A percentile compares a stretch with the other conserved stretches of the same genome.
Evolutionary conservation across 2,797 vertebrate species (phyloP).

Genomic region (Ciconia nigra): DNA sequence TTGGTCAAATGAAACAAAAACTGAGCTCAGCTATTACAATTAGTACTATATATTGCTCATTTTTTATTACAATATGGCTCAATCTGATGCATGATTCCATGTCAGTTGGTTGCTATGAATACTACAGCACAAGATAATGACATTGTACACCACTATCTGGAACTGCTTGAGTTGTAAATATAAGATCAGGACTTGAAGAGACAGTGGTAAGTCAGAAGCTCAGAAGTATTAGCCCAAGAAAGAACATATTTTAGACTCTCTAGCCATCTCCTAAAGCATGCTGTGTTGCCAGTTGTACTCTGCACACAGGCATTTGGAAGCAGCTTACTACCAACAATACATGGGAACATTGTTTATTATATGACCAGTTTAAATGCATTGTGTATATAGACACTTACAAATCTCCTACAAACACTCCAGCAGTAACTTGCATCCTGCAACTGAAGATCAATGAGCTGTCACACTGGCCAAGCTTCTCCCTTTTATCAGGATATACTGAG

Average conservation of each 20-base stretch:
- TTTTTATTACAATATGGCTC: neutral
- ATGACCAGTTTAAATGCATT: neutral
- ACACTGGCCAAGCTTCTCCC: neutral
- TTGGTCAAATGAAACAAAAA: neutral
- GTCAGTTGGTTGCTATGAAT: neutral
- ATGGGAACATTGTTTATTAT: neutral
- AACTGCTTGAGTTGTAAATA: neutral
- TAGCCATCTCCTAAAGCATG: neutral
- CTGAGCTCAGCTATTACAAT: neutral
- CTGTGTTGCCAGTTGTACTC: neutral
- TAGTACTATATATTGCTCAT: neutral
- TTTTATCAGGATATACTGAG: neutral
- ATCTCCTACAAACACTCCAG: neutral
- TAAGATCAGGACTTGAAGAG: neutral
- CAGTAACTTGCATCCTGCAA: neutral
- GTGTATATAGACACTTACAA: neutral
- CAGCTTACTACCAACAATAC: neutral
- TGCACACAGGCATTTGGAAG: neutral
- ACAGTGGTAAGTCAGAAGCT: neutral
- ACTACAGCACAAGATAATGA: neutral
- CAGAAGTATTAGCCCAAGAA: neutral
- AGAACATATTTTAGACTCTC: neutral
- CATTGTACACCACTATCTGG: neutral
- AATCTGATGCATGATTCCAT: neutral
- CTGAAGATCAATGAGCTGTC: neutral